Base-by-base conservation (phyloP, 1,140 invertebrate genomes). In the Leptonema lineaticorne region DNA sequence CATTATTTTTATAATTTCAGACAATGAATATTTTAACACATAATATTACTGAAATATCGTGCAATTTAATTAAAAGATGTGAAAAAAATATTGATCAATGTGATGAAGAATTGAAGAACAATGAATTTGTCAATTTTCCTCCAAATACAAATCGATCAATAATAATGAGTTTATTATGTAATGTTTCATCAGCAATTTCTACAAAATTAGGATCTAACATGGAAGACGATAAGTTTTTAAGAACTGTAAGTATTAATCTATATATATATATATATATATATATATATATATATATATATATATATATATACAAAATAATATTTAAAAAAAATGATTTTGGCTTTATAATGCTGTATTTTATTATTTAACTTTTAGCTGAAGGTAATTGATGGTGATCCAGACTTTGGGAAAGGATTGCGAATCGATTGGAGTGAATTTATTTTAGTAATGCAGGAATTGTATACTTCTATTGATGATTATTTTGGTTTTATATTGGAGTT, bases 341-440 rank as follows among this genome's bases (percentile, higher is more conserved):
- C 20, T 48, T 16, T 48, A 16, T 7, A 7, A 48, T n/a, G n/a
- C n/a, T n/a, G n/a, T n/a, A n/a, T n/a, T n/a, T n/a, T n/a, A n/a
- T 30, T 75, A 27, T 75, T 74, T 14, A 24, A 33, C 9, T 63
- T 65, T 29, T 62, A 63, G 68, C 22, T 69, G 18, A 20, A 45
- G 30, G 28, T 53, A 20, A 26, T 64, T n/a, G 18, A 27, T 1
- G 37, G 58, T 56, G 48, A 60, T 41, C 33, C 45, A 9, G 41
- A 64, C 20, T 46, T 18, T n/a, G 62, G 45, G 9, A 64, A 64
- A 50, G 62, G 27, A 1, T 28, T 45, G 0, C 69, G 71, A 9
- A 74, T 82, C 0, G 74, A 81, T 48, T 83, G 80, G 80, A 79
- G 75, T 0, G 67, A 73, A 63, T 69, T 83, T 2, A 81, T 81